phyloP scores from a whole-genome alignment of 2,797 vertebrate genomes.

The Lepilemur ruficaudatus region DNA sequence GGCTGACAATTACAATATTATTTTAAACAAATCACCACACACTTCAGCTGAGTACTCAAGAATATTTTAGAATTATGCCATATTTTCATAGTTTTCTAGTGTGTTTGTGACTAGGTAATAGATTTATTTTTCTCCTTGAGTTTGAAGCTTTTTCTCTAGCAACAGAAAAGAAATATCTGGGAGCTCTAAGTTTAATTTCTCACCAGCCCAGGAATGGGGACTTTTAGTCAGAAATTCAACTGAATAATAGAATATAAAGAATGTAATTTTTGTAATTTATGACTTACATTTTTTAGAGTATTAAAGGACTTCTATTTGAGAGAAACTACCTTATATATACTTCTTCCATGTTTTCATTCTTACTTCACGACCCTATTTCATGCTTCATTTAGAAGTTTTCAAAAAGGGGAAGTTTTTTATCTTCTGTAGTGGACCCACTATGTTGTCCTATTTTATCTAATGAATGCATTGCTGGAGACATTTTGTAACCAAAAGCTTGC shows the following conservation, averaged over 20 bases:
- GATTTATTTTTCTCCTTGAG: not conserved
- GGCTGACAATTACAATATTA: not conserved
- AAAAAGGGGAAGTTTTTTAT: not conserved
- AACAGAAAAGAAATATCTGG: not conserved
- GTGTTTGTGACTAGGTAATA: not conserved
- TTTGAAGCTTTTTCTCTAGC: not conserved
- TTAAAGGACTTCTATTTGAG: constrained; percentile 9
- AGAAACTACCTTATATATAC: not conserved
- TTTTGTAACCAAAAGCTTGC: not conserved
- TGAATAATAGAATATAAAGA: constrained; percentile 2
- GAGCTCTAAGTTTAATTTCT: not conserved
- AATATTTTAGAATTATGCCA: not conserved
- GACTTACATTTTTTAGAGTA: not conserved
- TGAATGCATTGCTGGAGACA: not conserved
- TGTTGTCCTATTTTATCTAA: not conserved
- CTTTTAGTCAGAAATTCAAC: constrained; percentile 17
- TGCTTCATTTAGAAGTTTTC: constrained; percentile 25
- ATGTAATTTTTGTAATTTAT: not conserved
- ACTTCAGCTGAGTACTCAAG: not conserved
- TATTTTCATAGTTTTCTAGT: not conserved
- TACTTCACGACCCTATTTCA: not conserved
- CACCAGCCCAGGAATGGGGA: not conserved
- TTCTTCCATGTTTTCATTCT: not conserved
- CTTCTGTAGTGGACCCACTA: not conserved
- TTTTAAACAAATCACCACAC: not conserved